Base-by-base conservation (phyloP, 1,140 invertebrate genomes). In the Lepidurus apus region DNA sequence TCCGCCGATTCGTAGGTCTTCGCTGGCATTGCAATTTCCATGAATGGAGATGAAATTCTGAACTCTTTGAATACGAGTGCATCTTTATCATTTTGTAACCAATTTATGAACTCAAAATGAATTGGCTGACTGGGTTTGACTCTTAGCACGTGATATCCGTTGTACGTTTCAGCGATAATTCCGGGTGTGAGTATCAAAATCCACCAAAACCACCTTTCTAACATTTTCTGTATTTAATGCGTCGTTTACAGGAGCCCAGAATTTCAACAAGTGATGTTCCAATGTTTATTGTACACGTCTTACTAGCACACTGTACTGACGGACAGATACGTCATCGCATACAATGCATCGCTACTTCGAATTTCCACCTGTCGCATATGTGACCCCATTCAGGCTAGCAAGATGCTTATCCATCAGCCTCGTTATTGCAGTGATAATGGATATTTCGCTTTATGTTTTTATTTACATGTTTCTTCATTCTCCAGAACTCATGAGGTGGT, bases 351-450 rank as follows among this genome's bases (percentile, higher is more conserved):
- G 8, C 53, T 0, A 65, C 34, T 4, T 65, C 21, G 9, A 65
- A 65, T 65, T 21, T 17, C 53, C 53, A 65, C 53, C 53, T 65
- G 53, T 65, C 53, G 53, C 53, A 65, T 7, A 65, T 65, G 21
- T 65, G 53, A 1, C 21, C 53, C n/a, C 17, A 21, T 13, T 65
- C 17, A 13, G 53, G 6, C 21, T 65, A 65, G 21, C 17, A n/a
- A 65, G n/a, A 7, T 17, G 21, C 5, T 13, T 21, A 65, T 7
- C 5, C 53, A 17, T n/a, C 53, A n/a, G 13, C 21, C 17, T 17
- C 7, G 4, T 34, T n/a, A 65, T 65, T 65, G 53, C 53, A 65
- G 21, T 65, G 53, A 65, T 21, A n/a, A 17, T 65, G 13, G 6
- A 11, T 65, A 65, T n/a, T 13, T 9, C 13, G 1, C 11, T 11